Evolutionary conservation across 2,888 invertebrate species (phyloP).

Genomic region (Eupithecia inturbata): DNA sequence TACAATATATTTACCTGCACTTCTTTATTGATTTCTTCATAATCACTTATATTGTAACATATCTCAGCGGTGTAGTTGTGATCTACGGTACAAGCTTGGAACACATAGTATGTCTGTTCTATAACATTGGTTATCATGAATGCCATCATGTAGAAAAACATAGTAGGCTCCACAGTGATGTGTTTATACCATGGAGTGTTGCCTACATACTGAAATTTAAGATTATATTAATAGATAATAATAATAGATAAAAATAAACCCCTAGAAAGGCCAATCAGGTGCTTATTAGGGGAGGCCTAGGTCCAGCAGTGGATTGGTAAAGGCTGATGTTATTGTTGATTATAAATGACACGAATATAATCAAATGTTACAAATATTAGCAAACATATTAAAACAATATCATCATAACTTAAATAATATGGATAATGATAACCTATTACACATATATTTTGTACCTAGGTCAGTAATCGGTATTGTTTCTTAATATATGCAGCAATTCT

Average conservation of each 20-base stretch:
- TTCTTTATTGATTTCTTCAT: conserved; percentile 85
- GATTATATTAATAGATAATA: not conserved
- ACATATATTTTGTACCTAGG: not conserved
- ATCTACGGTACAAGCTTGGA: conserved; percentile 90
- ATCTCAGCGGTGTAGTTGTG: conserved; percentile 87
- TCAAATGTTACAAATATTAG: not conserved
- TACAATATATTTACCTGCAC: conserved; percentile 88
- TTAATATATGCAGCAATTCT: not conserved
- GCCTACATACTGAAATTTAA: conserved; percentile 48
- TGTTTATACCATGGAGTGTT: conserved; percentile 71
- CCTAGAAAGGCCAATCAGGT: not conserved
- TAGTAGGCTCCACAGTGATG: conserved; percentile 92
- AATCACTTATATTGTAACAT: conserved; percentile 84
- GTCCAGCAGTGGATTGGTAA: not conserved
- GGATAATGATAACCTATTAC: conserved; percentile 4
- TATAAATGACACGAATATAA: not conserved
- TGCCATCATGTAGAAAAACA: conserved; percentile 95
- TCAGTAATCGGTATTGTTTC: not conserved
- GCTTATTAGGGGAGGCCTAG: not conserved
- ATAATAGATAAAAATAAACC: not conserved
- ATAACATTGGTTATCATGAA: conserved; percentile 92
- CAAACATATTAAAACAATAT: not conserved
- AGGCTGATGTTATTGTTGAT: not conserved
- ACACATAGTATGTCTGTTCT: conserved; percentile 91
- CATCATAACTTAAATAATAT: not conserved